phyloP scores from a whole-genome alignment of 2,888 invertebrate species.

The Megaustenia siamemsis region DNA sequence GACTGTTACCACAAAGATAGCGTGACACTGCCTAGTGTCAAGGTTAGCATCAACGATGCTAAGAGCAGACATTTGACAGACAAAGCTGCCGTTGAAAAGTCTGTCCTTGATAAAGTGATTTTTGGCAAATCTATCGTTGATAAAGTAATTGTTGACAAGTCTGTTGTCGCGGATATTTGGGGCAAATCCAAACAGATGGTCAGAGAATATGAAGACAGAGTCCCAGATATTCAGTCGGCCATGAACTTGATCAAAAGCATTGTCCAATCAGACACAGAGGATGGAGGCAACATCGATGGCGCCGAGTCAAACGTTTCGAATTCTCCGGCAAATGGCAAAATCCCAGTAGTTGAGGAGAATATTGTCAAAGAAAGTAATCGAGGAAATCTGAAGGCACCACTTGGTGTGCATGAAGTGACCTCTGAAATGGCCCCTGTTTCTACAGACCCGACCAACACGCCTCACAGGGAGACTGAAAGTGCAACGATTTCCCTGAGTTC shows the following conservation, averaged over 20 bases:
- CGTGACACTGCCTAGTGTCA: no score
- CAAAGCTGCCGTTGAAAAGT: no score
- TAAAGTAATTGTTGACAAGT: neutral
- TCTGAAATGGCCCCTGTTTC: neutral
- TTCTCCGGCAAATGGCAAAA: neutral
- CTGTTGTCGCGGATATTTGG: neutral
- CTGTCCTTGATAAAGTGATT: neutral
- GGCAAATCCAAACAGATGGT: neutral
- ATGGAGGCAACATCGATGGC: neutral
- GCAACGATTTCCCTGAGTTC: neutral
- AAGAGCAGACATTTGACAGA: no score
- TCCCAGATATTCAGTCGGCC: neutral
- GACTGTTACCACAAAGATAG: conserved; percentile 23
- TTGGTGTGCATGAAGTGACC: neutral
- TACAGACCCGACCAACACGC: neutral
- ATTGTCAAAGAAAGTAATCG: neutral
- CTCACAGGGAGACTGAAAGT: neutral
- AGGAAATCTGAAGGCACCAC: neutral
- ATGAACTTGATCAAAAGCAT: no score
- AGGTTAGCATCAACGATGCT: no score
- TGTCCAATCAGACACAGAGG: neutral
- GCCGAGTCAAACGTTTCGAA: neutral
- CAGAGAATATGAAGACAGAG: neutral
- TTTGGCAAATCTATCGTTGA: neutral
- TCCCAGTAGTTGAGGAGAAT: neutral